Base-by-base conservation (phyloP, 1,140 invertebrate genomes). In the Luehdorfia chinensis region DNA sequence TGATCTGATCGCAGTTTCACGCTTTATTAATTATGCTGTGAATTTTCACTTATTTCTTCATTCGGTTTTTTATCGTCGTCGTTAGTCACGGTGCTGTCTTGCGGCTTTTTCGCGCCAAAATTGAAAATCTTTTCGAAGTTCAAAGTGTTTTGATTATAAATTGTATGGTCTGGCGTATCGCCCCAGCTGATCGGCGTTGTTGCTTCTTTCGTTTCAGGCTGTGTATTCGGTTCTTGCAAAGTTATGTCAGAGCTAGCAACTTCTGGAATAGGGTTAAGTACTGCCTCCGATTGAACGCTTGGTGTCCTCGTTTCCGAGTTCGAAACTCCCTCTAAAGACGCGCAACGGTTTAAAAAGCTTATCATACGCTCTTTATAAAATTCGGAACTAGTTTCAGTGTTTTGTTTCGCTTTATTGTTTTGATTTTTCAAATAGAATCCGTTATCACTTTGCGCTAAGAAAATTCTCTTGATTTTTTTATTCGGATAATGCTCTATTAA, bases 401-500 rank as follows among this genome's bases (percentile, higher is more conserved):
- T 76, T 7, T 74, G 73, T 53, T 87, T 79, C 1, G 61, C 52
- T 47, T 75, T 83, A 36, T 81, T 72, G 32, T 71, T 76, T 47
- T 88, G 79, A 55, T 88, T 84, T 55, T 88, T 87, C 36, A 89
- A 72, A 75, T 87, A 84, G 19, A 84, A 87, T 6, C 75, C 84
- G 48, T 75, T 79, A 41, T 87, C 84, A 47, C 80, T 77, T 54
- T 87, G 86, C n/a, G 80, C 87, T 31, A 88, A 55, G 30, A 89
- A 87, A 58, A 88, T 86, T 52, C 84, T 85, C 47, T 87, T 86
- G 19, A 89, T 83, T 59, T 89, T 89, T 45, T 78, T 77, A 57
- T 68, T 87, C 2, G 87, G 86, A 56, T 88, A 87, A 47, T 89
- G 85, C 8, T 88, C 81, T n/a, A 89, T 78, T 47, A 90, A 65